phyloP scores from a whole-genome alignment of 2,888 invertebrate species.

The Linnaemya tessellans region DNA sequence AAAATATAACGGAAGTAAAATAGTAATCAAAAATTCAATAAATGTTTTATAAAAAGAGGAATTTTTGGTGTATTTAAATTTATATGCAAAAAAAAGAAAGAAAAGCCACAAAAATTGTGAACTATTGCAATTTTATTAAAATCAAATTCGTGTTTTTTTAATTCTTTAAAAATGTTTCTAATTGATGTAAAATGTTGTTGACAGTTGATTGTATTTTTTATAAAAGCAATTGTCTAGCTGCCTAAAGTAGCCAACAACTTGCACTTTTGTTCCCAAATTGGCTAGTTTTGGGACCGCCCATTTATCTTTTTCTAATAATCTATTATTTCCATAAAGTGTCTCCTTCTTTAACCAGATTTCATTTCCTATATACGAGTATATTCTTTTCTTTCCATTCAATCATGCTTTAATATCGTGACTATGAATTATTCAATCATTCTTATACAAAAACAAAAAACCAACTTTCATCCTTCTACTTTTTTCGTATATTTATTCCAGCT shows the following conservation, averaged over 20 bases:
- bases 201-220: too few species aligned
- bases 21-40: conserved; percentile 42
- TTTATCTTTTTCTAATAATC: too few species aligned
- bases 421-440: not conserved
- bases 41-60: conserved; percentile 2
- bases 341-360: not conserved
- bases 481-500: too few species aligned
- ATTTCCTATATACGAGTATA: not conserved
- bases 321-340: not conserved
- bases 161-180: too few species aligned
- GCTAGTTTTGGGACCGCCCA: too few species aligned
- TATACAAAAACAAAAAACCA: not conserved
- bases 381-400: not conserved
- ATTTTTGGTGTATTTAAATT: not conserved
- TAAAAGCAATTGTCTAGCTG: too few species aligned
- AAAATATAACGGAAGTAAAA: conserved; percentile 53
- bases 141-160: too few species aligned
- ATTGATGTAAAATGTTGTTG: too few species aligned
- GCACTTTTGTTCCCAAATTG: too few species aligned
- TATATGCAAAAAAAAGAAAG: not conserved
- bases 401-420: not conserved
- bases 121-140: too few species aligned
- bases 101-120: not conserved
- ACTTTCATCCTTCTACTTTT: not conserved
- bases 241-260: too few species aligned